Evolutionary conservation across 23 tunicate species (phyloP), one percentile per base, ranked within the genome.

Genomic region (Corella eumyota): DNA sequence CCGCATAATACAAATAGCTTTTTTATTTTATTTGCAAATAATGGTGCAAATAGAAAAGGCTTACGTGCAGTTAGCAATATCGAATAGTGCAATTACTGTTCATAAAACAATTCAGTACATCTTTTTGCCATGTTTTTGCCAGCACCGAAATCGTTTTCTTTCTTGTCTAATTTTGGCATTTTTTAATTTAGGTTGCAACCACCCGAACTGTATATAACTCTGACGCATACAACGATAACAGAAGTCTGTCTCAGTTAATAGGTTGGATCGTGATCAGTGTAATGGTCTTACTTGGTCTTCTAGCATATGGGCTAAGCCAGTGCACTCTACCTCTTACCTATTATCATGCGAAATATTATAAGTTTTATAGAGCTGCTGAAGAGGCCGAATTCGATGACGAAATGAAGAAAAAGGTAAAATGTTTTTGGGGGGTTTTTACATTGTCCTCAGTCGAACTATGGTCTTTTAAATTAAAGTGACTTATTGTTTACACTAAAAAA

Each of bases 211-310:
- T 62, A 4, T 62, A 62, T 17, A 62, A 51, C 6, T 62, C 68
- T 1, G 51, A 38, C 3, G 53, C 79, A n/a, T 82, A 29, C 76
- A 55, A 63, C 25, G 81, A 78, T 34, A 82, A 82, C 58, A 50
- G 76, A 11, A 68, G 81, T 25, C 74, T 66, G 52, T 82, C 92
- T 23, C 92, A 82, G 61, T 26, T 77, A 3, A n/a, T 74, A 22
- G 92, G 92, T 4, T 82, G 81, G 92, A 35, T 74, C 9, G 37
- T 74, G 2, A 53, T 74, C 4, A 34, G 59, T 27, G 50, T 23
- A 30, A 61, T 33, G 6, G 37, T 56, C 30, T 31, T 61, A 1
- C 56, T 62, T 26, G 87, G 87, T 0, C 33, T 79, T 31, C 30
- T 56, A 26, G 34, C 26, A 22, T 79, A 69, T 60, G 36, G 66